Conservation (phyloP, 1,140 invertebrate genomes). For the Pteromalus puparum region DNA sequence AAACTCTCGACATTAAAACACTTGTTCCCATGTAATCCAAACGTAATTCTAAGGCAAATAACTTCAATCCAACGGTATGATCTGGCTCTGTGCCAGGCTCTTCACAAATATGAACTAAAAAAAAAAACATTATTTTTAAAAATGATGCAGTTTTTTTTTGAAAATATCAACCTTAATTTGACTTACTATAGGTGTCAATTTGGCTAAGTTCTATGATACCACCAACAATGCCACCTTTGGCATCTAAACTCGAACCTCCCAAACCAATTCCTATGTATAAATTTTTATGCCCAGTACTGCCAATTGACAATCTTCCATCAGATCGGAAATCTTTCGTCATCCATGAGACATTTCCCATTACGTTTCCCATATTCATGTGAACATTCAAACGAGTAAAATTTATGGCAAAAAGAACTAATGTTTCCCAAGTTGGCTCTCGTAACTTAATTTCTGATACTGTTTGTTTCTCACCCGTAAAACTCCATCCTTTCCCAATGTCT, state of each 20-base stretch:
- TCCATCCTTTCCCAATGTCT: constrained; percentile 76
- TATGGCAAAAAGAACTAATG: constrained; percentile 94
- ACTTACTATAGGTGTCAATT: constrained; percentile 89
- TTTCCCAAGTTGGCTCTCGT: constrained; percentile 89
- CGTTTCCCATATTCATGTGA: constrained; percentile 99
- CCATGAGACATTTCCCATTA: constrained; percentile 98
- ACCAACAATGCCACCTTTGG: constrained; percentile 96
- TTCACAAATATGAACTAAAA: constrained; percentile 89
- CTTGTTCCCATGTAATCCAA: constrained; percentile 98
- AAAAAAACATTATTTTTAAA: constrained; percentile 46
- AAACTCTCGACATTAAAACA: constrained; percentile 93
- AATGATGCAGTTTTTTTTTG: constrained; percentile 36
- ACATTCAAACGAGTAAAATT: constrained; percentile 97
- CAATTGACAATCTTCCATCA: constrained; percentile 93
- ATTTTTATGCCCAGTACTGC: constrained; percentile 95
- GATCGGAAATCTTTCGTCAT: constrained; percentile 92
- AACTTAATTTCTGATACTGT: constrained; percentile 75
- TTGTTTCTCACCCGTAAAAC: constrained; percentile 73
- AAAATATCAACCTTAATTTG: constrained; percentile 16
- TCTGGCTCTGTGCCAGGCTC: constrained; percentile 92
- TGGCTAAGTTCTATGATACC: constrained; percentile 93
- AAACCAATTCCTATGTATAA: constrained; percentile 92
- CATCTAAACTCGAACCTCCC: constrained; percentile 93
- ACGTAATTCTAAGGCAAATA: constrained; percentile 90
- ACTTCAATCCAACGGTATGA: constrained; percentile 89